Evolutionary conservation across 2,113 vertebrate genomes (phyloP).

Genomic region (Athene noctua): DNA sequence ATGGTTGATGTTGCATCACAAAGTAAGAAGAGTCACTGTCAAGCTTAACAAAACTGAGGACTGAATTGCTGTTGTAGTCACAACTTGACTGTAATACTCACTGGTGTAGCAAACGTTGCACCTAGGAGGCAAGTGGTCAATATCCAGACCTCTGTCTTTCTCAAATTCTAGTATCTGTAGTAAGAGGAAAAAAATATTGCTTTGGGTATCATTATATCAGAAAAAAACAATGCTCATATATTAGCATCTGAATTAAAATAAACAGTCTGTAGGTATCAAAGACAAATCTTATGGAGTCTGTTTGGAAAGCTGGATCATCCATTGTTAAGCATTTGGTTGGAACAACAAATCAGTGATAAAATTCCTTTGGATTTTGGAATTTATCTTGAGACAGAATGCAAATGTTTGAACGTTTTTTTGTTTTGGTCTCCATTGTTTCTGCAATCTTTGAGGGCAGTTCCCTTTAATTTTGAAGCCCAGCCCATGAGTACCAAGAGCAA

Average conservation of each 20-base stretch:
- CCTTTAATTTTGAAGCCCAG: not conserved
- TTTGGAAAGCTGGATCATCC: not conserved
- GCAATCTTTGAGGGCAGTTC: not conserved
- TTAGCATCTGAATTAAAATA: not conserved
- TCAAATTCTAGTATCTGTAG: not conserved
- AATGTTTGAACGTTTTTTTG: not conserved
- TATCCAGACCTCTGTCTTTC: slow-evolving; percentile 49
- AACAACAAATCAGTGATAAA: slow-evolving; percentile 11
- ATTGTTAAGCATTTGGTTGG: not conserved
- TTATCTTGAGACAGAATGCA: not conserved
- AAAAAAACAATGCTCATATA: not conserved
- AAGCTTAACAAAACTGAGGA: not conserved
- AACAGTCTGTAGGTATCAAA: not conserved
- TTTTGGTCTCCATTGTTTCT: not conserved
- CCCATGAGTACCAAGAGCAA: slow-evolving; percentile 2
- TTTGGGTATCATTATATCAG: not conserved
- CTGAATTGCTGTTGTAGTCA: not conserved
- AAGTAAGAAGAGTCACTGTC: not conserved
- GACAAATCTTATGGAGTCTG: not conserved
- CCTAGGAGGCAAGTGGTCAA: slow-evolving; percentile 46
- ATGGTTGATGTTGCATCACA: not conserved
- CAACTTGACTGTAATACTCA: not conserved
- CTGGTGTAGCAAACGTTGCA: slow-evolving; percentile 21
- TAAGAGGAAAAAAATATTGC: not conserved
- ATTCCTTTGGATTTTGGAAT: slow-evolving; percentile 4